Conservation (phyloP, 2,888 invertebrate species). For the Phyto melanocephala region DNA sequence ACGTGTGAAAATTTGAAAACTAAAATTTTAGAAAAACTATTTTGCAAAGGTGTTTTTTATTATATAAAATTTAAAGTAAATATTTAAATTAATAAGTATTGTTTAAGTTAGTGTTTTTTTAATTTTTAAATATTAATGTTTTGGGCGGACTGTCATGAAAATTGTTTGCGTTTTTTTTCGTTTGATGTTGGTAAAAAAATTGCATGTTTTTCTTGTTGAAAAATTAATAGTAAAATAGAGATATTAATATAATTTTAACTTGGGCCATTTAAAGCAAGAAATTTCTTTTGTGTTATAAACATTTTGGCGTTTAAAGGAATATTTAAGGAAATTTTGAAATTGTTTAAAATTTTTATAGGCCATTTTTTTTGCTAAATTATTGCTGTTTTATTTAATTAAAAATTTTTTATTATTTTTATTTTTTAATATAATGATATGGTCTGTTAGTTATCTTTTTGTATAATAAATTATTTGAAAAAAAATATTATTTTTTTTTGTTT, state of each 20-base stretch:
- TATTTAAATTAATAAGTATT: too few species aligned
- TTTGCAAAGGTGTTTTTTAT: too few species aligned
- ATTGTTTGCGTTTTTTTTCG: constrained; percentile 4
- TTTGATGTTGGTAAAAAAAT: background rate
- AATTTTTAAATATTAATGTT: constrained; percentile 25
- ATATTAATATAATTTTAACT: too few species aligned
- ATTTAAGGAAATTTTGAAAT: background rate
- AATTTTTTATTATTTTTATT: constrained; percentile 65
- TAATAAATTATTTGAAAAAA: constrained; percentile 39
- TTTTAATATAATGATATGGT: constrained; percentile 63
- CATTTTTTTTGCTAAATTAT: constrained; percentile 43
- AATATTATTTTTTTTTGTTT: constrained; percentile 68
- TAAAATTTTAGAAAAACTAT: too few species aligned
- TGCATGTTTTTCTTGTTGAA: too few species aligned
- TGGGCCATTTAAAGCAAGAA: too few species aligned
- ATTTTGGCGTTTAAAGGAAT: background rate
- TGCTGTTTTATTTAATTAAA: constrained; percentile 20
- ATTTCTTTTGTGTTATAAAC: too few species aligned
- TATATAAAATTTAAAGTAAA: too few species aligned
- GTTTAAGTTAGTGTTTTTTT: too few species aligned
- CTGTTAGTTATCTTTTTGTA: constrained; percentile 53
- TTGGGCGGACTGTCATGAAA: constrained; percentile 61
- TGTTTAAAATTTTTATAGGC: background rate
- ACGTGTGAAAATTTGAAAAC: too few species aligned
- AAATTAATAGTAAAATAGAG: too few species aligned